phyloP scores from a whole-genome alignment of 2,797 vertebrate species.

The Chaunax sp. region DNA sequence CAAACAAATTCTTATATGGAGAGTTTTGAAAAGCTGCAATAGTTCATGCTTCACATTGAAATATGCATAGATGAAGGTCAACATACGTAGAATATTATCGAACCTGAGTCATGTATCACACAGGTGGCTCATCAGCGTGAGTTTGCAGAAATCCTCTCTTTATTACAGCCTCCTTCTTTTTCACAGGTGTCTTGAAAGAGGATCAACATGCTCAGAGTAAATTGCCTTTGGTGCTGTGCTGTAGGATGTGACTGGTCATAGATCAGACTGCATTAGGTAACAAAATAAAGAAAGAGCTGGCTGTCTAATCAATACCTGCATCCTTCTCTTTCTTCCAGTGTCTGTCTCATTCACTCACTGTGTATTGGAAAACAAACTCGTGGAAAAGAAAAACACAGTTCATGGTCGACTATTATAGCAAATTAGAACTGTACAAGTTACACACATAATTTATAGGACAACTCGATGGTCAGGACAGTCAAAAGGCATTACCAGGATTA shows the following conservation, averaged over 20 bases:
- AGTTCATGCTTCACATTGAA: conserved; percentile 1
- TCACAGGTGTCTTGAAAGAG: conserved; percentile 72
- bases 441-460: too few species aligned
- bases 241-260: conserved; percentile 70
- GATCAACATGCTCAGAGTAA: conserved; percentile 67
- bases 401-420: too few species aligned
- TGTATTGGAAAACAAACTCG: not conserved
- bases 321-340: conserved; percentile 12
- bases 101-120: not conserved
- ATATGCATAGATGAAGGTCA: too few species aligned
- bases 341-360: conserved; percentile 11
- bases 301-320: conserved; percentile 72
- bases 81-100: not conserved
- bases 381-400: too few species aligned
- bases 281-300: conserved; percentile 75
- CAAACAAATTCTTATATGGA: too few species aligned
- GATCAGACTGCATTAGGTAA: conserved; percentile 77
- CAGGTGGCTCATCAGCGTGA: conserved; percentile 21
- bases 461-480: too few species aligned
- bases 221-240: conserved; percentile 63
- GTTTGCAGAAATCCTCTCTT: conserved; percentile 54
- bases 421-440: too few species aligned
- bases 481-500: too few species aligned
- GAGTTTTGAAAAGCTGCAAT: too few species aligned
- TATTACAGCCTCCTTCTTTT: conserved; percentile 37